Conservation (phyloP, 2,797 vertebrate genomes). For the Urosaurus nigricauda region DNA sequence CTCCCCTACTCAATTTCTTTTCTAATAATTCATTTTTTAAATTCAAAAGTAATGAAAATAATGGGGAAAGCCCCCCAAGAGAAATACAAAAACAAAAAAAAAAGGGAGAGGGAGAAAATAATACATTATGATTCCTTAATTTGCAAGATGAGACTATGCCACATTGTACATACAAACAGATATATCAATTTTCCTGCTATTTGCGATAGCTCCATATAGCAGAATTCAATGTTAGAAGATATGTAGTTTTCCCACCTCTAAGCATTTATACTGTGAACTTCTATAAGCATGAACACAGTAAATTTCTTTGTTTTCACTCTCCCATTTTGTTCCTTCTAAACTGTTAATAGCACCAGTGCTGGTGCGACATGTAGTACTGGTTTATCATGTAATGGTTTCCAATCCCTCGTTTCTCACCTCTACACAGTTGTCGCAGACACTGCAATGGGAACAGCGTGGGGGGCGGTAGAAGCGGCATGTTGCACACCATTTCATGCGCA, state of each 20-base stretch:
- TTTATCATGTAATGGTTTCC: background rate
- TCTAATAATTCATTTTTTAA: background rate
- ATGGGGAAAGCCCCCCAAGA: background rate
- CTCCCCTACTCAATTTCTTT: background rate
- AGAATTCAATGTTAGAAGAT: background rate
- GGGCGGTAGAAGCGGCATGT: constrained; percentile 98
- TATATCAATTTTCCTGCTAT: background rate
- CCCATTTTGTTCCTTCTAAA: background rate
- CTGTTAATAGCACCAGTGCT: background rate
- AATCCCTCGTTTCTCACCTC: constrained; percentile 83
- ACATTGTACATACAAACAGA: background rate
- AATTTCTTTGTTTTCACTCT: background rate
- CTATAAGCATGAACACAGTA: background rate
- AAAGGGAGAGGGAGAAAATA: too few species aligned
- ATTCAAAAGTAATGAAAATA: background rate
- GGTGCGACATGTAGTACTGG: background rate
- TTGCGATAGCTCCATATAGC: background rate
- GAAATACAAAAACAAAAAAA: background rate
- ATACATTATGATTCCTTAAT: too few species aligned
- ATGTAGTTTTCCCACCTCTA: background rate
- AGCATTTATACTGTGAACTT: background rate
- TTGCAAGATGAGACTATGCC: background rate
- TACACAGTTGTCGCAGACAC: constrained; percentile 98
- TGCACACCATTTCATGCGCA: constrained; percentile 99
- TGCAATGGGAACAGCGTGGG: constrained; percentile 97